phyloP scores from a whole-genome alignment of 2,888 invertebrate species.

The Willowsia nigromaculata region DNA sequence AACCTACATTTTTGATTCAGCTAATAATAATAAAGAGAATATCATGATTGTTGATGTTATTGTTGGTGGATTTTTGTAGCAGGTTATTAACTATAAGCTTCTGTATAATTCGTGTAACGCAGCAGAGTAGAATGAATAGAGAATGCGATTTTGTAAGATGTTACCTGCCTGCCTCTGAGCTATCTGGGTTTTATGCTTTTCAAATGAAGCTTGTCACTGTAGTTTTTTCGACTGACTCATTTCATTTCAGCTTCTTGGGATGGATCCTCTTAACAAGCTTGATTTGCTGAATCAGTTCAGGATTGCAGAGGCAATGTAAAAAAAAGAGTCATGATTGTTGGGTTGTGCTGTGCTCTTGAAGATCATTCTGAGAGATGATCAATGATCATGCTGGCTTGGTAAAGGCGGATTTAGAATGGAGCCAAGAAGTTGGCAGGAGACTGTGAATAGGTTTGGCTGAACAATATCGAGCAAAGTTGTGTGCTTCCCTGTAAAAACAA shows the following conservation, averaged over 20 bases:
- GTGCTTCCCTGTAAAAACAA: neutral
- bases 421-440: too few species aligned
- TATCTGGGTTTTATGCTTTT: neutral
- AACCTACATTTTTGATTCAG: neutral
- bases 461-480: neutral
- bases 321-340: too few species aligned
- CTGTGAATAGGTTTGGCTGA: neutral
- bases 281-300: neutral
- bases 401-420: too few species aligned
- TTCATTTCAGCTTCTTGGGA: too few species aligned
- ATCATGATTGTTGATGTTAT: neutral
- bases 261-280: neutral
- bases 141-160: neutral
- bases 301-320: neutral
- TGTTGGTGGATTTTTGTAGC: neutral
- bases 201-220: neutral
- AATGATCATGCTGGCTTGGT: too few species aligned
- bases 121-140: too few species aligned
- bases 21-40: neutral
- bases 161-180: neutral
- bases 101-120: too few species aligned
- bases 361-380: too few species aligned
- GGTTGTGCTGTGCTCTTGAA: too few species aligned
- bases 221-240: neutral
- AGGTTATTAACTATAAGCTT: too few species aligned